Evolutionary conservation across 2,888 invertebrate genomes (phyloP), one percentile per base, ranked within the genome.

Genomic region (Monoplex corrugatus): DNA sequence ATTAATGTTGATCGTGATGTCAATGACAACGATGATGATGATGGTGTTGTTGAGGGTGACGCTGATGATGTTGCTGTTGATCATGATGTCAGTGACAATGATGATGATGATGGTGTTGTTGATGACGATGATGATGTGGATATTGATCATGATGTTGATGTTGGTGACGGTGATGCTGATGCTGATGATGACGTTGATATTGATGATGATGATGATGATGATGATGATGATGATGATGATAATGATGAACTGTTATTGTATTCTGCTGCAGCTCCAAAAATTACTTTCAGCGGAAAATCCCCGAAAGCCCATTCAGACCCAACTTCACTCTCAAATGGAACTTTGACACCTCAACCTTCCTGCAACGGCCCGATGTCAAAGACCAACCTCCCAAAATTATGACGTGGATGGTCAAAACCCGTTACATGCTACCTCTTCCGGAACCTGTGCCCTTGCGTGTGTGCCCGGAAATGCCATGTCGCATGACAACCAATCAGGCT

Each of bases 391-490:
- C 50, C 23, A 87, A 87, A 16, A 44, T 87, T 35, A 87, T 87
- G 35, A 87, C 82, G 57, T 87, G 87, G 87, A 43, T 40, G 63
- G 87, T 87, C 80, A 87, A 87, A 50, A 63, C 82, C 3, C 57
- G 82, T 13, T 87, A 87, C 82, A 57, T 75, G 40, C 82, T 63
- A 13, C 87, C 87, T 1, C 87, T 87, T 87, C 87, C 87, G 82
- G 87, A 87, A 32, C 87, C 87, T 23, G 87, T 87, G 87, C 87
- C 57, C 87, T 43, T 87, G 87, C 87, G 87, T 40, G 38, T 87
- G 38, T 87, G 87, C 82, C 87, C 87, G 87, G 87, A 87, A 87
- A 87, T 87, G 87, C 87, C 87, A 40, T 87, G 87, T n/a, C 87
- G 50, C 0, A 75, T 87, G 87, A 87, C 87, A 57, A 87, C 87